Evolutionary conservation across 2,113 vertebrate species (phyloP).

Genomic region (Polypterus bichir): DNA sequence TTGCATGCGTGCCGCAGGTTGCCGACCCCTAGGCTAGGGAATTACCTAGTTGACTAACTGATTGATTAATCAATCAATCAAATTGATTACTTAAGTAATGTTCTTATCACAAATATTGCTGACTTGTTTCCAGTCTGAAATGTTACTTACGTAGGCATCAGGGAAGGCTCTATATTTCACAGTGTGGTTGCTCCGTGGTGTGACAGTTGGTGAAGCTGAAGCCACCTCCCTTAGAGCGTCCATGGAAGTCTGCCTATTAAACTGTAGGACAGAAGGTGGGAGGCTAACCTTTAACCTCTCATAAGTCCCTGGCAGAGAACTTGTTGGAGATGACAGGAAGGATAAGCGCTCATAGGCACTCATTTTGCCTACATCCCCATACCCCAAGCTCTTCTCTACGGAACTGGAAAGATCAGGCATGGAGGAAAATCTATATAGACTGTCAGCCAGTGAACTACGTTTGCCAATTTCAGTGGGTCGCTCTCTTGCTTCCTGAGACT

Average conservation of each 20-base stretch:
- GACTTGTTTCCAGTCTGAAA: not conserved
- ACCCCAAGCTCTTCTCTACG: not conserved
- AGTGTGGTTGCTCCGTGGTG: slow-evolving; percentile 11
- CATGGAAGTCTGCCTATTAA: slow-evolving; percentile 30
- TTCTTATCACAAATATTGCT: too few species aligned
- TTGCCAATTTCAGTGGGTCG: slow-evolving; percentile 27
- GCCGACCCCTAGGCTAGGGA: not conserved
- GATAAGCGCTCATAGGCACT: slow-evolving; percentile 37
- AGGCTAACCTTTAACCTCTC: slow-evolving; percentile 18
- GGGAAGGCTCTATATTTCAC: slow-evolving; percentile 36
- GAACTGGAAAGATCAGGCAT: not conserved
- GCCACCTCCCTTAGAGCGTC: slow-evolving; percentile 10
- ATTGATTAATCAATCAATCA: too few species aligned
- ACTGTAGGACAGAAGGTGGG: slow-evolving; percentile 23
- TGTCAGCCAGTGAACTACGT: slow-evolving; percentile 32
- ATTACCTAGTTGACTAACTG: not conserved
- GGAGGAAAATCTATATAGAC: not conserved
- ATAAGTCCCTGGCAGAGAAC: slow-evolving; percentile 23
- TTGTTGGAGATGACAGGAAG: slow-evolving; percentile 18
- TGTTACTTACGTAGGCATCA: slow-evolving; percentile 60
- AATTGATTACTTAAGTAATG: too few species aligned
- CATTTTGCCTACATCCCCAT: not conserved
- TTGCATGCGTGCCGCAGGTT: too few species aligned
- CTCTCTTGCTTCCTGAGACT: slow-evolving; percentile 15
- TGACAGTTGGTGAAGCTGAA: slow-evolving; percentile 22